Evolutionary conservation across 2,888 invertebrate genomes (phyloP), one percentile per base, ranked within the genome.

Genomic region (Agrotis puta): DNA sequence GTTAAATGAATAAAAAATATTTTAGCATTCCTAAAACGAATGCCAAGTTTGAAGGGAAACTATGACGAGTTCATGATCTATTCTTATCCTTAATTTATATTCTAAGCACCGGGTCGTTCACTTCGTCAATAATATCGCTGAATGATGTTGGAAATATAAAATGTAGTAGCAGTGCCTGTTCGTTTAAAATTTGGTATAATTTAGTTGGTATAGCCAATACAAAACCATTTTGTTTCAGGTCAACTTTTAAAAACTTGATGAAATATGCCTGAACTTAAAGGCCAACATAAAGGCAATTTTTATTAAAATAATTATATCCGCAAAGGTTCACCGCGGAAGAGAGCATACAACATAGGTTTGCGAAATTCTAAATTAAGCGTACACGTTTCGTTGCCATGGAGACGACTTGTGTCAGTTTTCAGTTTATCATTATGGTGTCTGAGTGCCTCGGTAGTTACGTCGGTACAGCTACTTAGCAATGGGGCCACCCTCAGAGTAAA

Each of bases 401-500:
- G 43, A 50, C 70, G 20, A 43, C 24, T 18, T 13, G 58, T 62
- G 7, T 22, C 22, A 24, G 50, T 11, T 76, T 14, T n/a, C 51
- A 57, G 22, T 20, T 39, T 70, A 62, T 53, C 22, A 45, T 71
- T 39, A 71, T 43, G 53, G 24, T 27, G 47, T 65, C 45, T 74
- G 59, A 54, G 27, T 54, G n/a, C 9, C 39, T 39, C 39, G n/a
- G 56, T 33, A 33, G 18, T 7, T 65, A 61, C 7, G 14, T 71
- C 48, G 7, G n/a, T 47, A 48, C 13, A 20, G 48, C 24, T 64
- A 58, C 45, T 62, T 68, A 78, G 57, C 66, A 65, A 67, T 69
- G 45, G 71, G 91, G 72, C 92, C 93, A 92, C 92, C 92, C 92
- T 75, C 70, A 87, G 78, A 54, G 89, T 51, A 70, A 84, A 82